Base-by-base conservation (phyloP, 2,113 vertebrate species). In the Chaetorhynchus papuensis region DNA sequence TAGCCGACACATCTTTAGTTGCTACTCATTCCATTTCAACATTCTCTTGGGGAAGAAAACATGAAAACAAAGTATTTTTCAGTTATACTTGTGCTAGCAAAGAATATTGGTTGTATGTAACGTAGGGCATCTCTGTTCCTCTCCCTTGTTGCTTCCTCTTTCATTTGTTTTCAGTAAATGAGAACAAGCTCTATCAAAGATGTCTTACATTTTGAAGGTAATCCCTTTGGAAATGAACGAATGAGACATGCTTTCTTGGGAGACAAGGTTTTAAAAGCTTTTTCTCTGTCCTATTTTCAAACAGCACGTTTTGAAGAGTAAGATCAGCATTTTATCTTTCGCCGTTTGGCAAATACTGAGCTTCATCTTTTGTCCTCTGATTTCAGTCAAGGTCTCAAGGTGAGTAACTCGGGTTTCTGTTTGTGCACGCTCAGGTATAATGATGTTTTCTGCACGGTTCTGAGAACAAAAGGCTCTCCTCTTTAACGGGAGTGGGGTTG, bases 81-180 rank as follows among this genome's bases (percentile, higher is more conserved):
- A 42, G 60, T 79, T 75, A 78, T 89, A 94, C 26, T 59, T 87
- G 28, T 63, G 59, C 35, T 92, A 63, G 56, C 30, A 75, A 74
- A 89, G 63, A 71, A 28, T 86, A 89, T 59, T 44, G 61, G 47
- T 87, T 83, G 44, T 53, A 19, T 76, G 49, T 45, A 71, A 88
- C 42, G 50, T 79, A 86, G 35, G 41, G 10, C 26, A 92, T 86
- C 60, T 96, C 64, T 79, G 37, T 87, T 82, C 66, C 30, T 87
- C 28, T 76, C 70, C 60, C 77, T 89, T 0, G 1, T 77, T 66
- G 17, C 63, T 95, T 66, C 44, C 26, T 76, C 49, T 95, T 94
- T 90, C 90, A 60, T 95, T 96, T 94, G 41, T 91, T 92, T 93
- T 90, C 81, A 65, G 60, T 82, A 94, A 94, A 93, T 86, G 64